Evolutionary conservation across 2,888 invertebrate genomes (phyloP), one percentile per base, ranked within the genome.

Genomic region (Yponomeuta cagnagella): DNA sequence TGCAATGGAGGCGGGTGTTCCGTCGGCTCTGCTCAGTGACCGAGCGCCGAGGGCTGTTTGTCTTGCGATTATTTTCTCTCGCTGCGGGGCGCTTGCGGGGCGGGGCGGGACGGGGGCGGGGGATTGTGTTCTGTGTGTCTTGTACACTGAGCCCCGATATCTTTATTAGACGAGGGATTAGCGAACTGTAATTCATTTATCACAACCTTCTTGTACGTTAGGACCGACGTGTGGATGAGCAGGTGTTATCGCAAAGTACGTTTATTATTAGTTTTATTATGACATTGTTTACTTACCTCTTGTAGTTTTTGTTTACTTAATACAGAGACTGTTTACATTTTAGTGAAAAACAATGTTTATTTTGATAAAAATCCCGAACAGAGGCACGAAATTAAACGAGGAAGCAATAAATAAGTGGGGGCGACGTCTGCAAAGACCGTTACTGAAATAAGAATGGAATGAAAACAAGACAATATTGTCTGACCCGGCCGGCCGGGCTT

Each of bases 381-480:
- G 65, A 10, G 65, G 33, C 65, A 31, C 65, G 33, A 33, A 65
- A 65, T 31, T 65, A 31, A 65, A 65, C 12, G 31, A 10, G 65
- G 65, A 65, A 65, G 65, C 33, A 31, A 65, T 65, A 65, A 65
- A 65, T 65, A 65, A 65, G 30, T 1, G 65, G 6, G 30, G 30
- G 33, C 33, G 65, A 33, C 65, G 33, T 65, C 65, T 65, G 65
- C 31, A 65, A 65, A 31, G 33, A 10, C 33, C 63, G 63, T 23
- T 33, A 65, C 65, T 65, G 65, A 65, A 65, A 65, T 65, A 65
- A 65, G 65, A 65, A 65, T 31, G 65, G 65, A 65, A 65, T 65
- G 65, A 65, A 10, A 65, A 65, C 31, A 63, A 65, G 65, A 65
- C 65, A 65, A 65, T 65, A 65, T 33, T 65, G 65, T 31, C 31